A percentile compares a stretch with the other conserved stretches of the same genome.
Conservation (phyloP, 2,888 invertebrate genomes). For the Fragum fragum region DNA sequence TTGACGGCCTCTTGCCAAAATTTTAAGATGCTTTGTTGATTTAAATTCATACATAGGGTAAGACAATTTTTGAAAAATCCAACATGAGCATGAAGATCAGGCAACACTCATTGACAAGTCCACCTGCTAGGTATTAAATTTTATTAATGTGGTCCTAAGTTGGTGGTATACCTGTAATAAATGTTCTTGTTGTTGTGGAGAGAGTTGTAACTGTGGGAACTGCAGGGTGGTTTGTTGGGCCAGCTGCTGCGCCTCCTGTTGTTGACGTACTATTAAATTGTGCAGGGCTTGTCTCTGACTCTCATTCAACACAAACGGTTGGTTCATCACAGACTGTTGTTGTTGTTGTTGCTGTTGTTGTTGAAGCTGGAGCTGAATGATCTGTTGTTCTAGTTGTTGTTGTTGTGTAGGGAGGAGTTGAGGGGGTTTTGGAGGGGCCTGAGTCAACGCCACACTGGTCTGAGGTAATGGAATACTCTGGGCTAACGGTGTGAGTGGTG, state of each 20-base stretch:
- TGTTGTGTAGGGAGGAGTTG: constrained; percentile 78
- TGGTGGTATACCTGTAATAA: constrained; percentile 80
- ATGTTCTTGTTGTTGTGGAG: constrained; percentile 80
- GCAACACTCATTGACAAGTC: no score
- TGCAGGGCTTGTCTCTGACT: constrained; percentile 71
- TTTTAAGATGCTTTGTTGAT: no score
- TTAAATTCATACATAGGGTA: no score
- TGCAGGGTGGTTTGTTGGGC: constrained; percentile 73
- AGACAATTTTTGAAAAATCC: no score
- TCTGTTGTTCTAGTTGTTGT: constrained; percentile 86
- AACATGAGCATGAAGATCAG: no score
- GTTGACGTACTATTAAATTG: constrained; percentile 69
- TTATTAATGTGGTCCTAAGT: no score
- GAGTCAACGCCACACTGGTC: constrained; percentile 32
- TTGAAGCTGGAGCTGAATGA: constrained; percentile 70
- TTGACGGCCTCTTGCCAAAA: no score
- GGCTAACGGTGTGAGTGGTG: constrained; percentile 45
- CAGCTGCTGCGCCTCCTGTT: constrained; percentile 73
- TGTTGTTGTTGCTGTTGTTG: constrained; percentile 60
- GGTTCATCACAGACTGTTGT: constrained; percentile 48
- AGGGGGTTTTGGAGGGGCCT: constrained; percentile 57
- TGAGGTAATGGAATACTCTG: constrained; percentile 65
- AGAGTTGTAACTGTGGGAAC: constrained; percentile 76
- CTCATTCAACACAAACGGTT: constrained; percentile 63
- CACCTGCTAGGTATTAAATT: no score